Evolutionary conservation across 2,888 invertebrate species (phyloP).

Genomic region (Caradrina kadenii): DNA sequence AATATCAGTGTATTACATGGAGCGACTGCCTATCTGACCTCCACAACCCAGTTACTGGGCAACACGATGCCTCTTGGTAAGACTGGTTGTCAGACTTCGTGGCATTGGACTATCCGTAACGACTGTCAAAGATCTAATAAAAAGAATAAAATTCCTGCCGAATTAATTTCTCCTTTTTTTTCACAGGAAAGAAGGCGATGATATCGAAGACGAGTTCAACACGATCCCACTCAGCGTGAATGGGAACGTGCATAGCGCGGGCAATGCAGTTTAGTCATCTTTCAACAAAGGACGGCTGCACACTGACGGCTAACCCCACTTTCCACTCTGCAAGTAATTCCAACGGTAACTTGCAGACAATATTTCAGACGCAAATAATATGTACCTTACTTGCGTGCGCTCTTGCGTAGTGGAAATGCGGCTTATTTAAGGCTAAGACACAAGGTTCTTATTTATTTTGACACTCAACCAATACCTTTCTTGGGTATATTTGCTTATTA

Average conservation of each 20-base stretch:
- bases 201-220: conserved; percentile 87
- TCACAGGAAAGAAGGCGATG: conserved; percentile 87
- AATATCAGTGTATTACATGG: too few relatives aligned
- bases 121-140: too few relatives aligned
- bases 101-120: too few relatives aligned
- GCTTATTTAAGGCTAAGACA: conserved; percentile 4
- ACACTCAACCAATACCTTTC: neutral
- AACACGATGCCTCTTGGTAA: too few relatives aligned
- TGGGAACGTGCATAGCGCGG: conserved; percentile 84
- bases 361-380: neutral
- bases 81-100: too few relatives aligned
- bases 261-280: conserved; percentile 84
- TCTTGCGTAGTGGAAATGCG: conserved; percentile 21
- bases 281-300: conserved; percentile 59
- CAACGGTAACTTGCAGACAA: conserved; percentile 4
- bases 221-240: conserved; percentile 87
- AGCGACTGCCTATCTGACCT: too few relatives aligned
- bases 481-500: conserved; percentile 1
- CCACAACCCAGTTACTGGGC: too few relatives aligned
- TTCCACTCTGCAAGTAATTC: conserved; percentile 12
- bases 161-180: conserved; percentile 38
- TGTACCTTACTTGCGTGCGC: neutral
- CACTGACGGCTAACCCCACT: conserved; percentile 55
- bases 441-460: conserved; percentile 20
- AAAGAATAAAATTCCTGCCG: too few relatives aligned